Conservation (phyloP, 1,140 invertebrate genomes). For the Musca vetustissima region DNA sequence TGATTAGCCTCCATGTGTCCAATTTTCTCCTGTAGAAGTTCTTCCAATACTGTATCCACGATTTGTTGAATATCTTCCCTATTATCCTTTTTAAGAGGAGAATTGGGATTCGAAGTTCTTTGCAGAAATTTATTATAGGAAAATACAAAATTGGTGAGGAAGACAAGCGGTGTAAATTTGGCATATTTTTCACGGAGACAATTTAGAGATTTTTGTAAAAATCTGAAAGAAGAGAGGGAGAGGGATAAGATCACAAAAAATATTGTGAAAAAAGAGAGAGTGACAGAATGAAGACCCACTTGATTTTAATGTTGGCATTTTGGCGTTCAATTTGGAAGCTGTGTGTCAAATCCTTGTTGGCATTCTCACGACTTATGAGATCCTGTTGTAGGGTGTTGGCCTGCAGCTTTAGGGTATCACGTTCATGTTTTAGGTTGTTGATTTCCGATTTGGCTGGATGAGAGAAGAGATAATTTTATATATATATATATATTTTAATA, state of each 20-base stretch:
- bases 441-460: slow-evolving; percentile 43
- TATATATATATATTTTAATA: too few relatives aligned
- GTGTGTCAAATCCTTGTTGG: slow-evolving; percentile 31
- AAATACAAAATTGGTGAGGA: slow-evolving; percentile 52
- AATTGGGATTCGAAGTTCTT: slow-evolving; percentile 27
- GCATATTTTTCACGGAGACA: slow-evolving; percentile 50
- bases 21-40: background rate
- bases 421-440: slow-evolving; percentile 36
- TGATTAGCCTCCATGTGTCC: slow-evolving; percentile 39
- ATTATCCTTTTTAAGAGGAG: slow-evolving; percentile 27
- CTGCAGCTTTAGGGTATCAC: slow-evolving; percentile 35
- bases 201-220: slow-evolving; percentile 46
- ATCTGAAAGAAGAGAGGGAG: slow-evolving; percentile 34
- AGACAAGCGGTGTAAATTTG: slow-evolving; percentile 53
- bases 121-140: slow-evolving; percentile 42
- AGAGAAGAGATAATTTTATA: too few relatives aligned
- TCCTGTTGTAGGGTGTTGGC: slow-evolving; percentile 31
- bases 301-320: slow-evolving; percentile 43
- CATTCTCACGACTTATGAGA: slow-evolving; percentile 29
- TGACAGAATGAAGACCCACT: too few relatives aligned
- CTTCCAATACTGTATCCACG: slow-evolving; percentile 7
- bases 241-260: too few relatives aligned
- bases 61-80: slow-evolving; percentile 3
- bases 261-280: too few relatives aligned
- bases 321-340: slow-evolving; percentile 43